Percentiles rank a stretch among this genome's conserved stretches.
Evolutionary conservation across 2,113 vertebrate genomes (phyloP).

Genomic region (Trinectes maculatus): DNA sequence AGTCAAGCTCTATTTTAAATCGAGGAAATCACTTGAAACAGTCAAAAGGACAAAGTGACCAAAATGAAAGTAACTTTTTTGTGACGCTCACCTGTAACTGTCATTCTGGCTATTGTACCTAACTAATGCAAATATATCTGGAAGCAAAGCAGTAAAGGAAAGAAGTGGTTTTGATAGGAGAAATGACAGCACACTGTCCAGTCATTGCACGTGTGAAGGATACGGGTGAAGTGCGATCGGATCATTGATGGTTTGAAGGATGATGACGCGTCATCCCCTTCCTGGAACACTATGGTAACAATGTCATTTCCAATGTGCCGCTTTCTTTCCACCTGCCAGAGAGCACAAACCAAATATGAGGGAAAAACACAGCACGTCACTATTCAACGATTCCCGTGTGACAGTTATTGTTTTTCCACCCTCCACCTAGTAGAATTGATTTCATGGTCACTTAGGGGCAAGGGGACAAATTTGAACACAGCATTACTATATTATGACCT

Average conservation of each 20-base stretch:
- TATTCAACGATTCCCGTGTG: neutral
- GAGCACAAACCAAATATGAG: constrained; percentile 9
- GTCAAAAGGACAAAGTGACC: neutral
- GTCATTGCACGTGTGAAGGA: constrained; percentile 76
- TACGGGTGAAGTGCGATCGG: constrained; percentile 99
- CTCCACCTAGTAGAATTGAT: neutral
- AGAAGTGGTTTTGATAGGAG: neutral
- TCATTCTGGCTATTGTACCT: constrained; percentile 94
- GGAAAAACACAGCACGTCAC: neutral
- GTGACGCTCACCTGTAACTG: constrained; percentile 90
- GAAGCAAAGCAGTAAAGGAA: constrained; percentile 83
- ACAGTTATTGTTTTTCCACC: neutral
- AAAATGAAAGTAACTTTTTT: neutral
- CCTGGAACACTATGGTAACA: constrained; percentile 98
- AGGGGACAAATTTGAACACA: neutral
- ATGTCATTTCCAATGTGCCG: constrained; percentile 99
- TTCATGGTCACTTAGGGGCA: constrained; percentile 1
- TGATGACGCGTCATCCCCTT: constrained; percentile 91
- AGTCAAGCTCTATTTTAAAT: neutral
- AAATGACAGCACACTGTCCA: neutral
- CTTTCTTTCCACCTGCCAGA: constrained; percentile 94
- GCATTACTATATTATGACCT: neutral
- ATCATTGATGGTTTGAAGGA: constrained; percentile 99
- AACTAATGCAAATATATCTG: constrained; percentile 99
- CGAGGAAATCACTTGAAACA: neutral